These are phyloP conservation scores for Nasonia vitripennis DNA, from an alignment of 1,140 invertebrate species.

Conservation along the genomic window DNA sequence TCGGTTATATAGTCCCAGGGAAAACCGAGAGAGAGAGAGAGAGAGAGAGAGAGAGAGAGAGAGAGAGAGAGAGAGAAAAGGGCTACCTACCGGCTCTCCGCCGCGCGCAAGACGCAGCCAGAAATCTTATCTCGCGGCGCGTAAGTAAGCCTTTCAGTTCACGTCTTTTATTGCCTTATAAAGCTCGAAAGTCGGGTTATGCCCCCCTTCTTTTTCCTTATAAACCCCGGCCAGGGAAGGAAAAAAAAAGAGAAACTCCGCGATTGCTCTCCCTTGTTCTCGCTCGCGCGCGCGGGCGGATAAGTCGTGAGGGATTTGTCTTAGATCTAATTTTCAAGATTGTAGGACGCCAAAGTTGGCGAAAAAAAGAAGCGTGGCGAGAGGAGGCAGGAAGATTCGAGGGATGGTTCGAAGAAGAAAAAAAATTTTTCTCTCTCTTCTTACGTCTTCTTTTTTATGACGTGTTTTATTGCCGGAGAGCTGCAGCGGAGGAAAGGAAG, in stretches of 20 bases:
- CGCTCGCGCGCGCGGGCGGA: neutral
- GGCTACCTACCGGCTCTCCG: too few species aligned
- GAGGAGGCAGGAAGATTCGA: neutral
- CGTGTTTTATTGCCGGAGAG: slow-evolving; percentile 47
- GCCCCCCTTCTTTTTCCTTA: neutral
- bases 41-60: neutral
- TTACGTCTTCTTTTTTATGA: slow-evolving; percentile 50
- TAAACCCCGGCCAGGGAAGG: neutral
- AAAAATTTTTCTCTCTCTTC: slow-evolving; percentile 16
- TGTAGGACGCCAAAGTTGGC: slow-evolving; percentile 12
- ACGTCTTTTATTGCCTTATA: slow-evolving; percentile 54
- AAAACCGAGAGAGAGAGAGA: neutral
- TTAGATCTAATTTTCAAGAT: slow-evolving; percentile 53
- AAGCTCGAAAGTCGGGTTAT: slow-evolving; percentile 50
- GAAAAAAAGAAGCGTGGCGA: neutral
- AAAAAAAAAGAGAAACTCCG: neutral
- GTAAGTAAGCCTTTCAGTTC: slow-evolving; percentile 52
- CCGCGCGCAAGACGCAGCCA: slow-evolving; percentile 25
- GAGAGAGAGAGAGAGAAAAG: neutral
- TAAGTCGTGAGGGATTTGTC: slow-evolving; percentile 45
- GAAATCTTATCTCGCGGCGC: slow-evolving; percentile 51
- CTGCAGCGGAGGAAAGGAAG: neutral
- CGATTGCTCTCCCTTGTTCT: slow-evolving; percentile 40
- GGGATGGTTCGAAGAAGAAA: neutral
- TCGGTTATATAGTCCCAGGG: neutral